A percentile compares a stretch with the other conserved stretches of the same genome.
These are phyloP conservation scores for Hippolais icterina DNA, from an alignment of 2,113 vertebrate genomes.

Conservation along the genomic window DNA sequence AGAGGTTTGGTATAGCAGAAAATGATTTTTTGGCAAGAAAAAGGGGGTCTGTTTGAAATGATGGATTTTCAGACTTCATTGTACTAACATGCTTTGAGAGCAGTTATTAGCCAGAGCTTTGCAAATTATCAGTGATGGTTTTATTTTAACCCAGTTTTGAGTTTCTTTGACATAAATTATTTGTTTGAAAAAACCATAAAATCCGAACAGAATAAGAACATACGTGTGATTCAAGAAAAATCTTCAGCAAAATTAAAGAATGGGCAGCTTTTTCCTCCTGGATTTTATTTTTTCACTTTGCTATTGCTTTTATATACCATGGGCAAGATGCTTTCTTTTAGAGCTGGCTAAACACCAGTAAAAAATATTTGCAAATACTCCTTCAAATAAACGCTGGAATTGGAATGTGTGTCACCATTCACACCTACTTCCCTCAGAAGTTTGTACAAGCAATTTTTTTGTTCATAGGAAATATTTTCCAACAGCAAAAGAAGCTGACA, in stretches of 20 bases:
- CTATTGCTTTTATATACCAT: not conserved
- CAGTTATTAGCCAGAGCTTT: constrained; percentile 7
- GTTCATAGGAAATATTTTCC: constrained; percentile 67
- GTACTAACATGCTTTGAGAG: not conserved
- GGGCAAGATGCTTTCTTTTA: not conserved
- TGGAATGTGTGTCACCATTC: constrained; percentile 63
- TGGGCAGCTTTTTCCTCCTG: not conserved
- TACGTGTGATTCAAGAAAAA: not conserved
- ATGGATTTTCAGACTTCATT: not conserved
- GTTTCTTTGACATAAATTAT: constrained; percentile 6
- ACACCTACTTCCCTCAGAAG: constrained; percentile 60
- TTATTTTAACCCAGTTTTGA: not conserved
- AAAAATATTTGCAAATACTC: constrained; percentile 67
- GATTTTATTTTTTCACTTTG: not conserved
- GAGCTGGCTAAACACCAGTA: constrained; percentile 38
- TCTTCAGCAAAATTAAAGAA: not conserved
- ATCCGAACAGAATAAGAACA: not conserved
- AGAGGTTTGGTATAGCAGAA: not conserved
- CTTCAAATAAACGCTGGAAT: constrained; percentile 55
- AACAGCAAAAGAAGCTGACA: constrained; percentile 52
- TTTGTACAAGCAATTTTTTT: constrained; percentile 66
- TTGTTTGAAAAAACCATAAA: not conserved
- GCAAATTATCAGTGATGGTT: not conserved
- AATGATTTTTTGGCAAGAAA: constrained; percentile 10
- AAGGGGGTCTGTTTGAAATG: not conserved